phyloP scores from a whole-genome alignment of 1,140 invertebrate species.

The Odontomachus brunneus region DNA sequence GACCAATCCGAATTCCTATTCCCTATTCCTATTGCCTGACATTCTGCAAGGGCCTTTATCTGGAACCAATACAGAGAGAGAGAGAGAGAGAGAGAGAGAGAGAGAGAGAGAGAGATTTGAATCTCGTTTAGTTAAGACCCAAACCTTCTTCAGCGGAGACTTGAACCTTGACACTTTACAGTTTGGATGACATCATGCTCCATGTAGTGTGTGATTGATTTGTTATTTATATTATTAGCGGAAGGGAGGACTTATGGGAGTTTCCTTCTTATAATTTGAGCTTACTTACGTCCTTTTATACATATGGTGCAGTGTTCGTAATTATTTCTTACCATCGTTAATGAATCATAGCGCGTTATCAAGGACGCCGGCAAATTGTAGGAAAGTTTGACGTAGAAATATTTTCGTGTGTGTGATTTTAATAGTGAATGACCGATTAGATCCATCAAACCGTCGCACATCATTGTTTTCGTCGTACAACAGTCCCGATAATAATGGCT shows the following conservation, averaged over 20 bases:
- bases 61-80: too few relatives aligned
- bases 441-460: neutral
- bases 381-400: neutral
- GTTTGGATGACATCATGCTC: slow-evolving; percentile 23
- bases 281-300: neutral
- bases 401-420: slow-evolving; percentile 1
- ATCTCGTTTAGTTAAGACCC: too few relatives aligned
- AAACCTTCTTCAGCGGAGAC: too few relatives aligned
- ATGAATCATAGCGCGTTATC: neutral
- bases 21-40: too few relatives aligned
- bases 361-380: neutral
- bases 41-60: too few relatives aligned
- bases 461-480: neutral
- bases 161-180: neutral
- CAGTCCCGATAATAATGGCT: slow-evolving; percentile 45
- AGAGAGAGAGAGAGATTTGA: too few relatives aligned
- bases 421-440: neutral
- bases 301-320: neutral
- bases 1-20: too few relatives aligned
- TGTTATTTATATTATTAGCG: slow-evolving; percentile 48
- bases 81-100: too few relatives aligned
- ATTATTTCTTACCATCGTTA: neutral
- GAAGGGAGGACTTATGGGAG: neutral
- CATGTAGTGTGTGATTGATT: slow-evolving; percentile 38
- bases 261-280: slow-evolving; percentile 4